These are phyloP conservation scores for Bhutanitis thaidina DNA, from an alignment of 2,888 invertebrate species.

Conservation along the genomic window DNA sequence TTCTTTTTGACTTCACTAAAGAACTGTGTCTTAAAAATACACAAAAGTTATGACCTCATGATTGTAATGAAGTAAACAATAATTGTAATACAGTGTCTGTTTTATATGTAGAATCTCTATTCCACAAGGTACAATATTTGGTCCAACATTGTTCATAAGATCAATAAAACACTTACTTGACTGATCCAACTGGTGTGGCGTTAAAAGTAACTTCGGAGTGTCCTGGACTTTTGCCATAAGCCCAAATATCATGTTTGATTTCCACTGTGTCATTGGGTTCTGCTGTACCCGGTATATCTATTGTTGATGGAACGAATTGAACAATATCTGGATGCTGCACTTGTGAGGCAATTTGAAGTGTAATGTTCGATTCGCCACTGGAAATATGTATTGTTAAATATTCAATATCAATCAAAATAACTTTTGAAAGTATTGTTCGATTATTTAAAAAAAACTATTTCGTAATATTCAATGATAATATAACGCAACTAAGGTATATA, in stretches of 20 bases:
- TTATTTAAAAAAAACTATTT: too few relatives aligned
- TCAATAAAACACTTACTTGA: slow-evolving; percentile 60
- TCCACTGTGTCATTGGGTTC: slow-evolving; percentile 49
- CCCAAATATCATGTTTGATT: slow-evolving; percentile 70
- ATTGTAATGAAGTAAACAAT: too few relatives aligned
- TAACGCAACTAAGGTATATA: too few relatives aligned
- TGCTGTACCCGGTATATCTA: slow-evolving; percentile 58
- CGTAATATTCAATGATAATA: too few relatives aligned
- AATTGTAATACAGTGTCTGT: too few relatives aligned
- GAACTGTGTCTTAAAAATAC: too few relatives aligned
- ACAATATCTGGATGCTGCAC: slow-evolving; percentile 83
- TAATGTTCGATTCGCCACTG: slow-evolving; percentile 68
- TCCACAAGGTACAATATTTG: neutral
- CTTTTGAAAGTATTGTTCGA: too few relatives aligned
- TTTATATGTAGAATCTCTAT: too few relatives aligned
- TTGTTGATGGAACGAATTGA: slow-evolving; percentile 69
- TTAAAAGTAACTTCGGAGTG: slow-evolving; percentile 83
- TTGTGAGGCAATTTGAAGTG: slow-evolving; percentile 73
- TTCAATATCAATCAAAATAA: too few relatives aligned
- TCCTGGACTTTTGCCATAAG: slow-evolving; percentile 83
- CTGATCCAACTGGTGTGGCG: slow-evolving; percentile 70
- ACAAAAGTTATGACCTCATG: too few relatives aligned
- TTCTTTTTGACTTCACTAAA: too few relatives aligned
- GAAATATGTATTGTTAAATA: slow-evolving; percentile 23
- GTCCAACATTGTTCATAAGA: too few relatives aligned